Evolutionary conservation across 1,140 invertebrate species (phyloP).

Genomic region (Musca vetustissima): DNA sequence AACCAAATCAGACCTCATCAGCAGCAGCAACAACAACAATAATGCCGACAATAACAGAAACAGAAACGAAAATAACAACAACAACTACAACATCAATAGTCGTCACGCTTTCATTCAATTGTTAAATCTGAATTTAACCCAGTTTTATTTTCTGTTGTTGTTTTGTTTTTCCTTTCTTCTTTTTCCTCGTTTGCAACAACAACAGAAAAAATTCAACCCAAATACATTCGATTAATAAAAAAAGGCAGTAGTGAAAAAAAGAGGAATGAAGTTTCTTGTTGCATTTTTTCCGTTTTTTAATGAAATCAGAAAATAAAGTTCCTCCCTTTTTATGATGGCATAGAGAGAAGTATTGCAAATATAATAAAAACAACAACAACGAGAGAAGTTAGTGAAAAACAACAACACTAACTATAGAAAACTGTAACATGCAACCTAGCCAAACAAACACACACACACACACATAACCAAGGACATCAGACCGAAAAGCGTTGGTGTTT

Average conservation of each 20-base stretch:
- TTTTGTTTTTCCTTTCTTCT: too few species aligned
- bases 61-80: not conserved
- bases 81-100: not conserved
- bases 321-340: too few species aligned
- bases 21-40: not conserved
- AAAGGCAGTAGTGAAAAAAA: too few species aligned
- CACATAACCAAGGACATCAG: constrained; percentile 14
- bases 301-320: too few species aligned
- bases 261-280: constrained; percentile 1
- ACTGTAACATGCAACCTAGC: constrained; percentile 15
- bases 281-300: not conserved
- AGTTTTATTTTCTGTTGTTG: too few species aligned
- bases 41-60: constrained; percentile 1
- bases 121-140: constrained; percentile 22
- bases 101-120: constrained; percentile 16
- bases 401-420: not conserved
- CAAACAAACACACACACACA: not conserved
- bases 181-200: not conserved
- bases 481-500: not conserved
- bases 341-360: too few species aligned
- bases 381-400: too few species aligned
- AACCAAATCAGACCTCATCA: not conserved
- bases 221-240: constrained; percentile 17
- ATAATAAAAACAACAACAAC: too few species aligned
- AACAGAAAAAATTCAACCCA: constrained; percentile 23